A percentile compares a stretch with the other conserved stretches of the same genome.
These are phyloP conservation scores for Proales similis DNA, from an alignment of 1,140 invertebrate species.

Conservation along the genomic window DNA sequence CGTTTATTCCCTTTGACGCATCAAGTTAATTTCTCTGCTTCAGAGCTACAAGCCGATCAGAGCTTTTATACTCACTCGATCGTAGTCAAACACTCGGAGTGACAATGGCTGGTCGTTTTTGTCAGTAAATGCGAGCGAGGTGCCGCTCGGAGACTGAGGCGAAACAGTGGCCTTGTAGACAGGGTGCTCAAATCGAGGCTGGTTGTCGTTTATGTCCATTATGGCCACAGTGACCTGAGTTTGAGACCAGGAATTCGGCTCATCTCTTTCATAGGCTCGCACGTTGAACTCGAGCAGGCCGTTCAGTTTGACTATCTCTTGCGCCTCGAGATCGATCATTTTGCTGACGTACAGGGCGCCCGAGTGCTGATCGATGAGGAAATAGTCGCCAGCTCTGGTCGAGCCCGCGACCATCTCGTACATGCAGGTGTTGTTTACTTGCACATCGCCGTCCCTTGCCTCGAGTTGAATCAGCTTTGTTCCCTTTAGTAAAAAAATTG, in stretches of 20 bases:
- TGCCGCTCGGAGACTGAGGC: constrained; percentile 75
- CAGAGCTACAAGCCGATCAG: constrained; percentile 60
- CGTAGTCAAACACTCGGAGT: too few species aligned
- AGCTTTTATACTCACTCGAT: too few species aligned
- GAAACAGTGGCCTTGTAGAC: constrained; percentile 59
- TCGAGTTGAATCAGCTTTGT: too few species aligned
- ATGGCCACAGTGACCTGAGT: constrained; percentile 76
- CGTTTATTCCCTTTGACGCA: constrained; percentile 10
- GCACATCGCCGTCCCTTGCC: too few species aligned
- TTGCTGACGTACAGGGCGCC: constrained; percentile 7
- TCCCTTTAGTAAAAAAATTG: too few species aligned
- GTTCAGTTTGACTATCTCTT: background rate
- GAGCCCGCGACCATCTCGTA: too few species aligned
- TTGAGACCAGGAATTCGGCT: constrained; percentile 40
- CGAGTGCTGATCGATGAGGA: constrained; percentile 1
- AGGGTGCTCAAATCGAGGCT: constrained; percentile 72
- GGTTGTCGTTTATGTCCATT: constrained; percentile 85
- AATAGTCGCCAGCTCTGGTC: too few species aligned
- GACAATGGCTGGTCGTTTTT: too few species aligned
- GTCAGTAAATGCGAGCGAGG: constrained; percentile 58
- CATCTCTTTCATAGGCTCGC: constrained; percentile 4
- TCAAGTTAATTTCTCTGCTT: background rate
- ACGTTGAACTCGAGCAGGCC: constrained; percentile 21
- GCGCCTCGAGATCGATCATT: constrained; percentile 13
- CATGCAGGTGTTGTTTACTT: too few species aligned